Percentiles rank a stretch among this genome's conserved stretches.
Conservation (phyloP, 2,797 vertebrate genomes). For the Halcyon smyrnensis region DNA sequence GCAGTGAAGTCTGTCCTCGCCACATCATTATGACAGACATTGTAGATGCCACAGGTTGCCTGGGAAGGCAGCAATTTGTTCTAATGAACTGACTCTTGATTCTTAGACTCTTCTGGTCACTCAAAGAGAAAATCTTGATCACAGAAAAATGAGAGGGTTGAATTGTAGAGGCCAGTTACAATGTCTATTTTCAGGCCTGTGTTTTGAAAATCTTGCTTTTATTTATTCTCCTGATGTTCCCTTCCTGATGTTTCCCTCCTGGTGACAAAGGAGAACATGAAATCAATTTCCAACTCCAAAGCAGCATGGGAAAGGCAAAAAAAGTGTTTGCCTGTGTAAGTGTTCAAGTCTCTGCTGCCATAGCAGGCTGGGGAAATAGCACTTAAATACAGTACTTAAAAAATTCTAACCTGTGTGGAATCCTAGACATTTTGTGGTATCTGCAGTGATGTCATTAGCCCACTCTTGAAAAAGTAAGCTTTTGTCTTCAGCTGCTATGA, state of each 20-base stretch:
- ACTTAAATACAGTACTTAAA: neutral
- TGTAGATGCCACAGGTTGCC: neutral
- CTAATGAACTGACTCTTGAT: neutral
- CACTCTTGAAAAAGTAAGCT: neutral
- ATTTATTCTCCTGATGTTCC: neutral
- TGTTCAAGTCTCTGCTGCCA: neutral
- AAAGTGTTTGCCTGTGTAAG: neutral
- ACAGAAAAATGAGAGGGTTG: neutral
- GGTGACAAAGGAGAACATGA: neutral
- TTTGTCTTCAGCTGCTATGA: neutral
- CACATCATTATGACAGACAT: neutral
- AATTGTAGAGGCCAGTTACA: neutral
- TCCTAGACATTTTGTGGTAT: neutral
- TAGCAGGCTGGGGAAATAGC: neutral
- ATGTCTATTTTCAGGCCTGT: neutral
- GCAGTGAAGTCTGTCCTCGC: neutral
- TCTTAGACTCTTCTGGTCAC: neutral
- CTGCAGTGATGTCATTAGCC: neutral
- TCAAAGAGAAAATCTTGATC: neutral
- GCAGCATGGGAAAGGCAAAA: neutral
- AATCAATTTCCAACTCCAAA: neutral
- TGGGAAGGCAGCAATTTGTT: neutral
- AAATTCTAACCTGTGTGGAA: neutral
- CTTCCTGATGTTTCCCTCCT: neutral
- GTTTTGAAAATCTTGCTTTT: neutral